phyloP scores from a whole-genome alignment of 2,888 invertebrate genomes.

The Sesamia inferens region DNA sequence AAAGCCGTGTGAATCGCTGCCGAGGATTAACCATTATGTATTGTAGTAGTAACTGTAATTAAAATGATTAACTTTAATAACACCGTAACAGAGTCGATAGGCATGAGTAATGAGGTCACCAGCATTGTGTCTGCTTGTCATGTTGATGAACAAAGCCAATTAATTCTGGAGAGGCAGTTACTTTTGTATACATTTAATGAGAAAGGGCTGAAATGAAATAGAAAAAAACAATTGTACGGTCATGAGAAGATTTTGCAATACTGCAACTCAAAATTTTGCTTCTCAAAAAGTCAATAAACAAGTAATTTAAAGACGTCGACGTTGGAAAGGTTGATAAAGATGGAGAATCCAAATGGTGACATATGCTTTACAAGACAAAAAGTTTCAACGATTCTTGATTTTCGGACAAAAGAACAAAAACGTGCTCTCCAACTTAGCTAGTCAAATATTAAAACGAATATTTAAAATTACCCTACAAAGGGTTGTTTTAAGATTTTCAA shows the following conservation, averaged over 20 bases:
- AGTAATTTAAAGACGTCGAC: background rate
- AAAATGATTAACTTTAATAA: slow-evolving; percentile 57
- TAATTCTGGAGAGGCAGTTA: slow-evolving; percentile 11
- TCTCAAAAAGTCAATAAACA: background rate
- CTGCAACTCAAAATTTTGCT: background rate
- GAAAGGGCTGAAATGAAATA: background rate
- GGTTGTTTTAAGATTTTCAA: slow-evolving; percentile 22
- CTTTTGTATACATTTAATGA: background rate
- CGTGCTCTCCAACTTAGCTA: background rate
- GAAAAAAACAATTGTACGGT: background rate
- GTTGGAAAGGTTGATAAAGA: background rate
- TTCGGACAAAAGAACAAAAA: background rate
- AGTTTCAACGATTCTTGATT: background rate
- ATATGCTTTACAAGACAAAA: background rate
- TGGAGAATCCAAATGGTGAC: too few species aligned
- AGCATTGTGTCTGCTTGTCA: slow-evolving; percentile 26
- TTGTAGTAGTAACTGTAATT: slow-evolving; percentile 50
- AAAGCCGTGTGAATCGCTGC: slow-evolving; percentile 55
- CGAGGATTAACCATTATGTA: slow-evolving; percentile 49
- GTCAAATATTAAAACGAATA: slow-evolving; percentile 28
- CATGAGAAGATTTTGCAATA: too few species aligned
- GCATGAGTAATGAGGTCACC: slow-evolving; percentile 53
- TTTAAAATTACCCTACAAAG: slow-evolving; percentile 22
- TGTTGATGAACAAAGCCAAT: slow-evolving; percentile 24
- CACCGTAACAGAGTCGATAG: slow-evolving; percentile 42